phyloP scores from a whole-genome alignment of 2,888 invertebrate genomes.

The Koerneria pararmatus region DNA sequence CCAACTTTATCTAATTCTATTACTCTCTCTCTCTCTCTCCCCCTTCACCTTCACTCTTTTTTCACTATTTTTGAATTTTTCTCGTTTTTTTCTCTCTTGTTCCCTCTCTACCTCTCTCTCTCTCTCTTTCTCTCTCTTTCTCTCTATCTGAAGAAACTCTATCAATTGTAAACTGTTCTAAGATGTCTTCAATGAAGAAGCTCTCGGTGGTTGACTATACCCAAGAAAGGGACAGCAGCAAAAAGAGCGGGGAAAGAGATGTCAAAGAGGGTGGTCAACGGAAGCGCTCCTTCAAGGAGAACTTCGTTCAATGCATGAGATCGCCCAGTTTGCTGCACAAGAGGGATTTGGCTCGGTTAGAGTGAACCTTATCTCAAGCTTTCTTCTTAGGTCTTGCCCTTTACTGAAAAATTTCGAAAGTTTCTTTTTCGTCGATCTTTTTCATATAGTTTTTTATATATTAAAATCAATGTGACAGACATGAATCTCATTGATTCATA shows the following conservation, averaged over 20 bases:
- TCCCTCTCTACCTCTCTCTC: neutral
- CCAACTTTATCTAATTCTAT: too few relatives aligned
- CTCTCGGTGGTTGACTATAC: too few relatives aligned
- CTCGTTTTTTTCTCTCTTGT: neutral
- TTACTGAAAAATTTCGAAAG: too few relatives aligned
- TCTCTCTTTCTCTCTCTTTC: neutral
- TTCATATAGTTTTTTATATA: too few relatives aligned
- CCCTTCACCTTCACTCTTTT: neutral
- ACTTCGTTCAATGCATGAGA: slow-evolving; percentile 21
- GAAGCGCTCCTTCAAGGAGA: slow-evolving; percentile 13
- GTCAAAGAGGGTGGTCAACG: neutral
- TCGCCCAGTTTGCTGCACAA: slow-evolving; percentile 21
- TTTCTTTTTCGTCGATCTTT: too few relatives aligned
- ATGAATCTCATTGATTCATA: too few relatives aligned
- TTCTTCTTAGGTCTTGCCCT: too few relatives aligned
- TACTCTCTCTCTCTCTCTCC: neutral
- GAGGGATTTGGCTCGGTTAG: slow-evolving; percentile 23
- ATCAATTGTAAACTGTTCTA: neutral
- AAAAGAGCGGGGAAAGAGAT: neutral
- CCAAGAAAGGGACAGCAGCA: too few relatives aligned
- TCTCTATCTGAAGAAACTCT: neutral
- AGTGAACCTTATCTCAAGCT: too few relatives aligned
- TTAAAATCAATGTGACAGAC: too few relatives aligned
- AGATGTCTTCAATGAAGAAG: too few relatives aligned
- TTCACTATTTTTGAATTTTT: neutral